Evolutionary conservation across 2,797 vertebrate genomes (phyloP).

Genomic region (Enteromius trimaculatus): DNA sequence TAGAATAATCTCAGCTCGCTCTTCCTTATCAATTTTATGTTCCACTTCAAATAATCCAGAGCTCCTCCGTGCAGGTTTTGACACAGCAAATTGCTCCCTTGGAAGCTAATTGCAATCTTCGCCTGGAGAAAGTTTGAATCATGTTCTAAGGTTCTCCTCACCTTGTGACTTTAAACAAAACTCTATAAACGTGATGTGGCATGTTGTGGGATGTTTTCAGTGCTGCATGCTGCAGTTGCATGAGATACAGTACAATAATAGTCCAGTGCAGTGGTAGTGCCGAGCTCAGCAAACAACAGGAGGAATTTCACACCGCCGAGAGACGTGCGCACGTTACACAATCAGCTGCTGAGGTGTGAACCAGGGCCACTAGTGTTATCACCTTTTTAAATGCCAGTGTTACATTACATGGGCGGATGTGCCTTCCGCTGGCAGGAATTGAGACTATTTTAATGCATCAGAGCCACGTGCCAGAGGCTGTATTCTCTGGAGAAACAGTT

Average conservation of each 20-base stretch:
- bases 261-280: conserved; percentile 47
- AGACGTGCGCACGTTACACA: conserved; percentile 32
- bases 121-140: conserved; percentile 67
- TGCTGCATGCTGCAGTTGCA: conserved; percentile 1
- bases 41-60: conserved; percentile 59
- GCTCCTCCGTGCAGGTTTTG: conserved; percentile 66
- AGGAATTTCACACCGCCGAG: conserved; percentile 55
- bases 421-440: not conserved
- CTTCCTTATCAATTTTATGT: not conserved
- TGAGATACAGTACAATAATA: conserved; percentile 16
- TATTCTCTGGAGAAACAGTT: not conserved
- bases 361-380: conserved; percentile 30
- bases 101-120: conserved; percentile 44
- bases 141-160: conserved; percentile 56
- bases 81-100: conserved; percentile 66
- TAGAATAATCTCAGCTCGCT: not conserved
- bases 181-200: conserved; percentile 68
- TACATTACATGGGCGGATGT: conserved; percentile 18
- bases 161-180: conserved; percentile 60
- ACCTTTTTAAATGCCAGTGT: conserved; percentile 31
- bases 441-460: conserved; percentile 39
- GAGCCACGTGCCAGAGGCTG: not conserved
- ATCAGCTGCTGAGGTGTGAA: conserved; percentile 48
- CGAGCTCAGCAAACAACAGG: conserved; percentile 37
- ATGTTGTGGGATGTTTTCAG: conserved; percentile 53